Percentiles rank a stretch among this genome's conserved stretches.
These are phyloP conservation scores for Miltochrista miniata DNA, from an alignment of 2,888 invertebrate species.

Conservation along the genomic window DNA sequence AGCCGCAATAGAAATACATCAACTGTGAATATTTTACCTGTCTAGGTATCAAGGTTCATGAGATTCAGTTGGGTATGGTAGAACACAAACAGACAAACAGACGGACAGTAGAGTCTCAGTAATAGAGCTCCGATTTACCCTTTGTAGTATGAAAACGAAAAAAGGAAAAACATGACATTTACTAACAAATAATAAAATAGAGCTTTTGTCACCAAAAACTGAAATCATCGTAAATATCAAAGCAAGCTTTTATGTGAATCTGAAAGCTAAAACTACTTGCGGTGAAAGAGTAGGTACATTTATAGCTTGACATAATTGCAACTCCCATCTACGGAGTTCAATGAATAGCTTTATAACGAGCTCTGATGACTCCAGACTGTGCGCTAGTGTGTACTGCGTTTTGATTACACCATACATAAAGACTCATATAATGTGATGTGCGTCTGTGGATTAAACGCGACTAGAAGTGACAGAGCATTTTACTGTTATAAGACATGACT, in stretches of 20 bases:
- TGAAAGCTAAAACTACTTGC: slow-evolving; percentile 43
- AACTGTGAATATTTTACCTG: too few relatives aligned
- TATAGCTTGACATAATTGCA: slow-evolving; percentile 64
- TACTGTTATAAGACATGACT: too few relatives aligned
- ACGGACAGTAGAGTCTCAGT: too few relatives aligned
- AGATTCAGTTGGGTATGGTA: too few relatives aligned
- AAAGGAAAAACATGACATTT: too few relatives aligned
- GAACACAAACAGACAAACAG: too few relatives aligned
- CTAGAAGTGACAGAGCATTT: neutral
- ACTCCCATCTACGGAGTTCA: slow-evolving; percentile 62
- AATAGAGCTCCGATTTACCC: too few relatives aligned
- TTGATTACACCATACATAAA: slow-evolving; percentile 72
- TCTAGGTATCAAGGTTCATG: too few relatives aligned
- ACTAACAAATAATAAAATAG: too few relatives aligned
- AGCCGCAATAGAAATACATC: too few relatives aligned
- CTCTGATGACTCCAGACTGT: slow-evolving; percentile 58
- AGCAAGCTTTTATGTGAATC: slow-evolving; percentile 28
- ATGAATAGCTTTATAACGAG: slow-evolving; percentile 70
- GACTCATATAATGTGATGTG: too few relatives aligned
- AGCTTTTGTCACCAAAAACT: slow-evolving; percentile 30
- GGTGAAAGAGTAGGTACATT: slow-evolving; percentile 43
- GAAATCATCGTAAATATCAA: slow-evolving; percentile 31
- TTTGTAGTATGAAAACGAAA: too few relatives aligned
- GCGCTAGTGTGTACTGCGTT: slow-evolving; percentile 62
- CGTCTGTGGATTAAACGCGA: neutral